Conservation (phyloP, 2,113 vertebrate species). For the Microtus montanus region DNA sequence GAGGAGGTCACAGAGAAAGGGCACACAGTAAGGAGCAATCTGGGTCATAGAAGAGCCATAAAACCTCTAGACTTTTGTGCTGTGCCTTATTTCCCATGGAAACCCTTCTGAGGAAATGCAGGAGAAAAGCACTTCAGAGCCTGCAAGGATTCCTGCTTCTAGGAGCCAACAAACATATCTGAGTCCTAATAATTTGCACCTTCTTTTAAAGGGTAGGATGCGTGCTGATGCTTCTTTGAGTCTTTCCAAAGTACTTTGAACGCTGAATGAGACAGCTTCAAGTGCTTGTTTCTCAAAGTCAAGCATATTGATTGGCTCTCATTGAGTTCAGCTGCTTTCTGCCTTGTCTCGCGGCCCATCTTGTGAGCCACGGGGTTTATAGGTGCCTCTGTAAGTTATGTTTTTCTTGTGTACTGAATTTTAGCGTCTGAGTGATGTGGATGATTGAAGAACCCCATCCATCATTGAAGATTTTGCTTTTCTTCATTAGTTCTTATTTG, state of each 20-base stretch:
- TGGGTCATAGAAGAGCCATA: background rate
- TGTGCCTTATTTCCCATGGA: background rate
- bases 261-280: background rate
- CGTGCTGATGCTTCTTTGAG: background rate
- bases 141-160: background rate
- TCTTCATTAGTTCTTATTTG: conserved; percentile 46
- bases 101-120: background rate
- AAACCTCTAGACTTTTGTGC: background rate
- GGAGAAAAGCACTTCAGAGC: background rate
- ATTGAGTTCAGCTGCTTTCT: background rate
- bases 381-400: background rate
- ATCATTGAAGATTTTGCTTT: conserved; percentile 54
- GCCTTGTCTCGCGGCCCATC: background rate
- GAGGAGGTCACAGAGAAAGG: background rate
- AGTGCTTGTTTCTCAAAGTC: background rate
- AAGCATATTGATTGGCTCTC: background rate
- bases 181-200: background rate
- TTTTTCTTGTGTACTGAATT: conserved; percentile 1
- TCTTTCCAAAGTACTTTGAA: conserved; percentile 40
- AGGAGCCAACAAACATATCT: background rate
- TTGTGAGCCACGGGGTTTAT: background rate
- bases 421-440: background rate
- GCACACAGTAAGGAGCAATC: background rate
- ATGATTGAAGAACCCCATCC: conserved; percentile 56
- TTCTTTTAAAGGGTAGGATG: background rate